phyloP scores from a whole-genome alignment of 2,113 vertebrate species.

The Grallaria varia region DNA sequence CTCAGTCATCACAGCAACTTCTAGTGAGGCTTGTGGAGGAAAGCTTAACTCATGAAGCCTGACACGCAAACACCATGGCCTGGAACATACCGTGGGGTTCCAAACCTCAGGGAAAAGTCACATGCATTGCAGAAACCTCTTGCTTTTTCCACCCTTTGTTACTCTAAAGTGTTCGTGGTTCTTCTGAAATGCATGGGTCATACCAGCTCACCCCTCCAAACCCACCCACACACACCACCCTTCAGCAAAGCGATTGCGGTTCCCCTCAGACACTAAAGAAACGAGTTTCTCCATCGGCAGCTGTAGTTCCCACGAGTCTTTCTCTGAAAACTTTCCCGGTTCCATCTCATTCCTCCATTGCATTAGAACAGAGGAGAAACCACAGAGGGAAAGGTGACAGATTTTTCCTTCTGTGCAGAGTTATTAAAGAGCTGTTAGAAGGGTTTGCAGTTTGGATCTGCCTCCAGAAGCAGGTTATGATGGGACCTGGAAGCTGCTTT shows the following conservation, averaged over 20 bases:
- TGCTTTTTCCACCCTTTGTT: conserved; percentile 73
- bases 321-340: conserved; percentile 59
- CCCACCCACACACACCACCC: conserved; percentile 54
- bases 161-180: conserved; percentile 73
- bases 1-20: background rate
- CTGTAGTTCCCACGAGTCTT: conserved; percentile 67
- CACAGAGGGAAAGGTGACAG: conserved; percentile 67
- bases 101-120: conserved; percentile 69
- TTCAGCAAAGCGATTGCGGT: conserved; percentile 45
- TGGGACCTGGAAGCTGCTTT: conserved; percentile 51
- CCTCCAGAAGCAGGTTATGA: conserved; percentile 53
- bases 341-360: conserved; percentile 39
- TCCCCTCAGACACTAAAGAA: conserved; percentile 55
- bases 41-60: background rate
- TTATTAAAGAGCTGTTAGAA: conserved; percentile 63
- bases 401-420: conserved; percentile 59
- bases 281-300: conserved; percentile 40
- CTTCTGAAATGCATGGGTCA: conserved; percentile 59
- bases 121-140: conserved; percentile 52
- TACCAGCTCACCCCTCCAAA: conserved; percentile 53
- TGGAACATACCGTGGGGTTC: conserved; percentile 42
- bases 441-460: conserved; percentile 53
- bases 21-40: background rate
- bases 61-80: conserved; percentile 52
- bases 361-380: conserved; percentile 54